Evolutionary conservation across 92 coral and sea anemone genomes (phyloP).

Genomic region (Virgularia gustaviana): DNA sequence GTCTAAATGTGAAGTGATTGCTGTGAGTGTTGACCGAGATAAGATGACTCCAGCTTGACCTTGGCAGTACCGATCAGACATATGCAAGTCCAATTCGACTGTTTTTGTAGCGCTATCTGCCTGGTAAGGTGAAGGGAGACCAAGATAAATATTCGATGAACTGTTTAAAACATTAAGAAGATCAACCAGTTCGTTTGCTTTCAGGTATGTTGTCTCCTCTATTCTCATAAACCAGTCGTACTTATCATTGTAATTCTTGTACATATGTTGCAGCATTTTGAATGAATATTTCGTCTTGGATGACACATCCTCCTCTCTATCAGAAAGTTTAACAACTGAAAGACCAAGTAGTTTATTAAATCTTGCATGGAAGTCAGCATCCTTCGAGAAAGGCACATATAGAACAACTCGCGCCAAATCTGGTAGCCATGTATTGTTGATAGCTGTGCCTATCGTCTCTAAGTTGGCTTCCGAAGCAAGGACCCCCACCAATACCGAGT

Average conservation of each 20-base stretch:
- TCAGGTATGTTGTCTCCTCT: constrained; percentile 75
- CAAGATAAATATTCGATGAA: constrained; percentile 72
- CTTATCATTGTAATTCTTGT: constrained; percentile 73
- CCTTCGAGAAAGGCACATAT: constrained; percentile 87
- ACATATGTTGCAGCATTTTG: constrained; percentile 91
- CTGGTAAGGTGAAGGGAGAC: constrained; percentile 70
- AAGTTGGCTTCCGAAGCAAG: constrained; percentile 75
- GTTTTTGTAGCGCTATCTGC: constrained; percentile 23
- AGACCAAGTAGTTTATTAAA: constrained; percentile 84
- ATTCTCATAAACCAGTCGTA: constrained; percentile 92
- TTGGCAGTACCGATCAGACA: constrained; percentile 75
- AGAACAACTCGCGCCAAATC: constrained; percentile 70
- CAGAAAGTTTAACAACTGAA: constrained; percentile 75
- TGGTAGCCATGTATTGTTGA: constrained; percentile 94
- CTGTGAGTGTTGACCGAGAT: constrained; percentile 64
- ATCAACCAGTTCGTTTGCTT: constrained; percentile 69
- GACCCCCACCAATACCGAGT: constrained; percentile 83
- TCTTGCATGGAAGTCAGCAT: constrained; percentile 87
- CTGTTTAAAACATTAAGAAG: constrained; percentile 77
- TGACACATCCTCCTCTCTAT: constrained; percentile 72
- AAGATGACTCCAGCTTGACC: constrained; percentile 74
- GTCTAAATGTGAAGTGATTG: constrained; percentile 69
- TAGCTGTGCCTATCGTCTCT: constrained; percentile 77
- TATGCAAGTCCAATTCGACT: constrained; percentile 65
- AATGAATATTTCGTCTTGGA: constrained; percentile 75